phyloP scores from a whole-genome alignment of 2,888 invertebrate species.

The Coelopa pilipes region DNA sequence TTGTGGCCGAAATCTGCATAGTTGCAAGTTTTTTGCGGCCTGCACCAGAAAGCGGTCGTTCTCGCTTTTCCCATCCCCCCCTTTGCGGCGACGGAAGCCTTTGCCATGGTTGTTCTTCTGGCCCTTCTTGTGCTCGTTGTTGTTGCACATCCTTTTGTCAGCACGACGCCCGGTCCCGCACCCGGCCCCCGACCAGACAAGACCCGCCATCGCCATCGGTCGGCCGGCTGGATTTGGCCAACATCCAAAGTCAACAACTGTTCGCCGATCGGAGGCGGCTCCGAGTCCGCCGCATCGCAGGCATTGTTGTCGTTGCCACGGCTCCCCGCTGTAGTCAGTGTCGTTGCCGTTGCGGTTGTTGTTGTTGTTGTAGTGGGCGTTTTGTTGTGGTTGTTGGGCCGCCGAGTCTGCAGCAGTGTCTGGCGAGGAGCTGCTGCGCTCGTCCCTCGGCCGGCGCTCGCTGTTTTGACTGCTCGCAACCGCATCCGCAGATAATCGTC shows the following conservation, averaged over 20 bases:
- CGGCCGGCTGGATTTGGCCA: neutral
- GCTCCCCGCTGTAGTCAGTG: neutral
- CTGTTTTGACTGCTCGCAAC: neutral
- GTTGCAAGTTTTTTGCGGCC: slow-evolving; percentile 2
- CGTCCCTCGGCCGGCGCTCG: no score
- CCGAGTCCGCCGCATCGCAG: no score
- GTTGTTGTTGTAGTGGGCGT: slow-evolving; percentile 1
- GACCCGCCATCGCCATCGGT: no score
- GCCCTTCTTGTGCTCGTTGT: no score
- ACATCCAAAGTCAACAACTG: slow-evolving; percentile 2
- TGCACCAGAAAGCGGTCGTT: neutral
- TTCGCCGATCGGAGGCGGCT: neutral
- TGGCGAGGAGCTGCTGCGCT: neutral
- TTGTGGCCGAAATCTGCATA: slow-evolving; percentile 17
- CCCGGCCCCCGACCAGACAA: no score
- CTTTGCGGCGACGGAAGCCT: neutral
- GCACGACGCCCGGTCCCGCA: no score
- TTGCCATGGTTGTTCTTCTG: no score
- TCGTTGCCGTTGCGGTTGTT: no score
- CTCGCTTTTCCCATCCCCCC: neutral
- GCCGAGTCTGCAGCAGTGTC: neutral
- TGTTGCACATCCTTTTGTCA: no score
- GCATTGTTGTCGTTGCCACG: neutral
- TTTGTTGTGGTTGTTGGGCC: neutral
- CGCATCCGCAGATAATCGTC: slow-evolving; percentile 23